Conservation (phyloP, 2,888 invertebrate genomes). For the Osedax fenrisi region DNA sequence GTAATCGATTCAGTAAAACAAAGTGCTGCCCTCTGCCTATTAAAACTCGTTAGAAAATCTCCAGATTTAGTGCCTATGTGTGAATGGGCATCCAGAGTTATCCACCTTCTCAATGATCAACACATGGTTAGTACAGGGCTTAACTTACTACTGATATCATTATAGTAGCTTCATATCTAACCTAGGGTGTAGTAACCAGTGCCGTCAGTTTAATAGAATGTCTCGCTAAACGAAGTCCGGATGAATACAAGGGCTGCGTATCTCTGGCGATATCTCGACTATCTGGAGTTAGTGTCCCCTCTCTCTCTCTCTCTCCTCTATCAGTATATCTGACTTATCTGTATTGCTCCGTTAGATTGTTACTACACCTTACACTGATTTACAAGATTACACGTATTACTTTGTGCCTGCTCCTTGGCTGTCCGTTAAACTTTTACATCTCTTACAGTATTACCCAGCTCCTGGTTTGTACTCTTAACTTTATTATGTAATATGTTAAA, state of each 20-base stretch:
- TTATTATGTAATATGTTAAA: not conserved
- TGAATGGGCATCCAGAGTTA: conserved; percentile 96
- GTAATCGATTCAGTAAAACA: conserved; percentile 99
- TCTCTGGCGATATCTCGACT: conserved; percentile 90
- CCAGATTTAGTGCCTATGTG: conserved; percentile 84
- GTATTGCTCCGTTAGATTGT: conserved; percentile 80
- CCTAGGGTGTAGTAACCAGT: conserved; percentile 84
- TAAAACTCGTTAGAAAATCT: conserved; percentile 81
- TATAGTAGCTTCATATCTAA: no score
- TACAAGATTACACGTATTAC: conserved; percentile 99
- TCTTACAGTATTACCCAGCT: conserved; percentile 94
- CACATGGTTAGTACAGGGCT: conserved; percentile 68
- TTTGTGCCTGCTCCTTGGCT: conserved; percentile 99
- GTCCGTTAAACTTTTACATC: conserved; percentile 83
- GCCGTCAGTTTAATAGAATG: conserved; percentile 95
- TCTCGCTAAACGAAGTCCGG: conserved; percentile 92
- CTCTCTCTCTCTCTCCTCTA: not conserved
- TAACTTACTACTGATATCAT: conserved; percentile 97
- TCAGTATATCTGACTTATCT: no score
- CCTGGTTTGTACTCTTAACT: conserved; percentile 56
- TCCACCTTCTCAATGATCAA: conserved; percentile 93
- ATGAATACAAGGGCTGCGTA: conserved; percentile 97
- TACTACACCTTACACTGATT: conserved; percentile 92
- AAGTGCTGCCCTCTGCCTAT: conserved; percentile 87
- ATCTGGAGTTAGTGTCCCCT: conserved; percentile 64